Base-by-base conservation (phyloP, 2,888 invertebrate genomes). In the Sinhomidia bicolor region DNA sequence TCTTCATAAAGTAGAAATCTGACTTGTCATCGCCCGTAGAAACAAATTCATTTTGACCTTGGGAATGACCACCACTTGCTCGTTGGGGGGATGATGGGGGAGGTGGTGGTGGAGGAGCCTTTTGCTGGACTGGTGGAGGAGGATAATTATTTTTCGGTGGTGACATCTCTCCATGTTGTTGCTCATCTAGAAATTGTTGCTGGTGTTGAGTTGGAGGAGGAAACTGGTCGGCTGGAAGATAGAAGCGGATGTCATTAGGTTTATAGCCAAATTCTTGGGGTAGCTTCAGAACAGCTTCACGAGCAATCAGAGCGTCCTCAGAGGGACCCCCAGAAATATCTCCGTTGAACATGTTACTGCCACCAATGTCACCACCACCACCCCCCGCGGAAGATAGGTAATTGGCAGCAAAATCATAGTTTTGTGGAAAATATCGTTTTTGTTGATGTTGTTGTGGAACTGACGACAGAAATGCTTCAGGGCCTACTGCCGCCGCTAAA, bases 181-280 rank as follows among this genome's bases (percentile, higher is more conserved):
- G 62, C 17, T 41, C 17, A 14, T 74, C 41, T 47, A 36, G 47
- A 9, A 7, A 0, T 29, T 1, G 51, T 14, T 17, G 74, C 54
- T 54, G 17, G 1, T 44, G n/a, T n/a, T n/a, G n/a, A 3, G 3
- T n/a, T 6, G 51, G n/a, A 5, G 78, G 54, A 17, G 90, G 88
- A 60, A 89, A 90, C 47, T 89, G 87, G 7, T 89, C 86, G 0
- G 90, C 85, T 1, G 90, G 88, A 9, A 91, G 26, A 79, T 90
- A 91, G 81, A 91, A 92, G 68, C 92, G 78, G n/a, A 86, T 62
- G 74, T 92, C 92, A 17, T 81, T 78, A 1, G 92, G 91, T 84
- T 85, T 90, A 68, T 92, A 92, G 14, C 89, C 92, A 89, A 92
- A 92, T 57, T 92, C 89, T 4, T 89, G 78, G 2, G 91, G 92